phyloP scores from a whole-genome alignment of 2,113 vertebrate genomes.

The Cathartes aura region DNA sequence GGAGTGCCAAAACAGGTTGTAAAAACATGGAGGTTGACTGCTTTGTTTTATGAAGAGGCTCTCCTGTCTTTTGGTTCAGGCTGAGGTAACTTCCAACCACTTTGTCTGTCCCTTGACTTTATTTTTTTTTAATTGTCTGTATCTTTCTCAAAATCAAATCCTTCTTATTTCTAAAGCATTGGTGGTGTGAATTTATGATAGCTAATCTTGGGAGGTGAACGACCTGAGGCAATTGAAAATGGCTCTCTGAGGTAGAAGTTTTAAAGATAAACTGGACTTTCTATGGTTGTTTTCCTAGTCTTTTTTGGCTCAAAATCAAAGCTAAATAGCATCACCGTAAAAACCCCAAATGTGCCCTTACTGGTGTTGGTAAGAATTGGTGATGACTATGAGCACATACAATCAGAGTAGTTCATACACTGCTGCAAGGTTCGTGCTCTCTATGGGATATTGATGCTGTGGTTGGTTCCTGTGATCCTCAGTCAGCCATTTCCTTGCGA shows the following conservation, averaged over 20 bases:
- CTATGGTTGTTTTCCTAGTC: not conserved
- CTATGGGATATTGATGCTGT: not conserved
- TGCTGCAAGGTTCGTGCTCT: not conserved
- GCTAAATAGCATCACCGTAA: not conserved
- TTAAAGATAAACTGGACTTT: not conserved
- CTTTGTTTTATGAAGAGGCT: not conserved
- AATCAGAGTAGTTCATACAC: not conserved
- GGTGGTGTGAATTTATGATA: not conserved
- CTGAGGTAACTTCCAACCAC: not conserved
- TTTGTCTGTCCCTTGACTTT: not conserved
- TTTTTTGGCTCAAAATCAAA: not conserved
- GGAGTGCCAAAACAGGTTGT: not conserved
- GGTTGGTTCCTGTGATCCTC: not conserved
- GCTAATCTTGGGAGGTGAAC: not conserved
- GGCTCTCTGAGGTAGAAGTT: not conserved
- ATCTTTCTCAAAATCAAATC: not conserved
- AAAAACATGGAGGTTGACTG: not conserved
- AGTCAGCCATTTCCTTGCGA: not conserved
- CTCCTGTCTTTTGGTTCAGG: not conserved
- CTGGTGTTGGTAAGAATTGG: not conserved
- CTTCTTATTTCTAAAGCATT: not conserved
- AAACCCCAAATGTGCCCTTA: not conserved
- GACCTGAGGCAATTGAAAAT: not conserved
- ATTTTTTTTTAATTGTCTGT: not conserved
- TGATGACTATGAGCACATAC: not conserved